Conservation (phyloP, 2,797 vertebrate genomes). For the Coreius guichenoti region DNA sequence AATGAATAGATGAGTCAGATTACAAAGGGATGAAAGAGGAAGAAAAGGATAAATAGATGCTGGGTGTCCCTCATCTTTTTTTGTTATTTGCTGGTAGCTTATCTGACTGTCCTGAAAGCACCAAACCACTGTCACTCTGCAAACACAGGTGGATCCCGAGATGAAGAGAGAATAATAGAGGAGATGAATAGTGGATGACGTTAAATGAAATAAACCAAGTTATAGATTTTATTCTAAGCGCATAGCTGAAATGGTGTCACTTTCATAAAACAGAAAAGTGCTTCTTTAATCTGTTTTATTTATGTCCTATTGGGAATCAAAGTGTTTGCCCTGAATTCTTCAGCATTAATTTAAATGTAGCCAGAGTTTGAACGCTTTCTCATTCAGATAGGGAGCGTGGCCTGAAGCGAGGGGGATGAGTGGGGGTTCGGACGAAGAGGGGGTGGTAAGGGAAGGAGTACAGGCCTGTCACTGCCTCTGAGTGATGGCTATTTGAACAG, state of each 20-base stretch:
- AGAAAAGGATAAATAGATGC: conserved; percentile 58
- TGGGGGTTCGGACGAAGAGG: conserved; percentile 34
- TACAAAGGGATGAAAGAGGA: conserved; percentile 65
- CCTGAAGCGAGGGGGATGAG: conserved; percentile 28
- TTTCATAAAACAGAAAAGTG: conserved; percentile 2
- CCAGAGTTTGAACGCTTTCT: conserved; percentile 46
- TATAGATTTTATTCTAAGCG: neutral
- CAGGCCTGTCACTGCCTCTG: conserved; percentile 59
- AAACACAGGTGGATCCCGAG: conserved; percentile 68
- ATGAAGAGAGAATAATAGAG: conserved; percentile 55
- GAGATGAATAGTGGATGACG: conserved; percentile 49
- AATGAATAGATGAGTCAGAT: conserved; percentile 60
- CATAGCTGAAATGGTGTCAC: neutral
- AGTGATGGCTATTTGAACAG: conserved; percentile 70
- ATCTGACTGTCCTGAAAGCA: conserved; percentile 66
- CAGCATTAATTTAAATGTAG: conserved; percentile 36
- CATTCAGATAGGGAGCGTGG: conserved; percentile 57
- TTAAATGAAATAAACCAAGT: conserved; percentile 36
- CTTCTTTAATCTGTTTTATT: conserved; percentile 34
- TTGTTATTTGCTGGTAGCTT: conserved; percentile 68
- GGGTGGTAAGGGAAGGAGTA: conserved; percentile 50
- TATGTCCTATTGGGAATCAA: neutral
- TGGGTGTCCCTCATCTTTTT: conserved; percentile 60
- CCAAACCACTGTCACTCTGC: conserved; percentile 60
- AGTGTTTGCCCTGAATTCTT: conserved; percentile 13